Percentiles rank a stretch among this genome's conserved stretches.
phyloP scores from a whole-genome alignment of 2,797 vertebrate genomes.

The Aotus griseimembra region DNA sequence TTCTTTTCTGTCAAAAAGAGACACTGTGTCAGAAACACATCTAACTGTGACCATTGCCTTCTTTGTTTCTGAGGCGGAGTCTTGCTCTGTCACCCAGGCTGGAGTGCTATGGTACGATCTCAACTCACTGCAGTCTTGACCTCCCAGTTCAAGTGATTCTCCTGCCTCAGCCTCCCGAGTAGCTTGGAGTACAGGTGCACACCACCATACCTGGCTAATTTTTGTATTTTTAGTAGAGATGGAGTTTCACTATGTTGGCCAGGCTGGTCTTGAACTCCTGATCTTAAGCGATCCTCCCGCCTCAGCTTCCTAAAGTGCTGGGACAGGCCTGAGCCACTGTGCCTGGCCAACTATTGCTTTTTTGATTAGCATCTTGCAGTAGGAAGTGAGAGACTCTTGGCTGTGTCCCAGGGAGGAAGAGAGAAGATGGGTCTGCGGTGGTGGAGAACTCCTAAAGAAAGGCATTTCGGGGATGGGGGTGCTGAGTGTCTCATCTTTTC shows the following conservation, averaged over 20 bases:
- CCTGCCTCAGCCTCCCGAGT: not conserved
- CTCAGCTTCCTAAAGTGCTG: not conserved
- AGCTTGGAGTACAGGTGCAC: not conserved
- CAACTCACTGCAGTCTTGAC: not conserved
- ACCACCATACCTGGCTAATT: not conserved
- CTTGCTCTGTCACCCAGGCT: not conserved
- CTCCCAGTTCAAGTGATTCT: not conserved
- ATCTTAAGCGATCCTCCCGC: not conserved
- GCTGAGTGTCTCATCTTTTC: not conserved
- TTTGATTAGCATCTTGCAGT: not conserved
- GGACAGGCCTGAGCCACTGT: not conserved
- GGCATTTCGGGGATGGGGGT: not conserved
- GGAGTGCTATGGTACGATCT: not conserved
- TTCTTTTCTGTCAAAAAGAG: slow-evolving; percentile 41
- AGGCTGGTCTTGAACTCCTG: not conserved
- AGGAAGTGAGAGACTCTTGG: not conserved
- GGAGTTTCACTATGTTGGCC: not conserved
- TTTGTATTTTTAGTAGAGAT: not conserved
- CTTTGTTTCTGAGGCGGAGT: not conserved
- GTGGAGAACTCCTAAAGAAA: not conserved
- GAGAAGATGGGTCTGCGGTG: not conserved
- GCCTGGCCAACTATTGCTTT: not conserved
- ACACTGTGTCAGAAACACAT: not conserved
- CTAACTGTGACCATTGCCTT: not conserved
- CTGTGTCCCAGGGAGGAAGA: not conserved